A percentile compares a stretch with the other conserved stretches of the same genome.
Conservation (phyloP, 2,888 invertebrate species). For the Adelognathus sp. region DNA sequence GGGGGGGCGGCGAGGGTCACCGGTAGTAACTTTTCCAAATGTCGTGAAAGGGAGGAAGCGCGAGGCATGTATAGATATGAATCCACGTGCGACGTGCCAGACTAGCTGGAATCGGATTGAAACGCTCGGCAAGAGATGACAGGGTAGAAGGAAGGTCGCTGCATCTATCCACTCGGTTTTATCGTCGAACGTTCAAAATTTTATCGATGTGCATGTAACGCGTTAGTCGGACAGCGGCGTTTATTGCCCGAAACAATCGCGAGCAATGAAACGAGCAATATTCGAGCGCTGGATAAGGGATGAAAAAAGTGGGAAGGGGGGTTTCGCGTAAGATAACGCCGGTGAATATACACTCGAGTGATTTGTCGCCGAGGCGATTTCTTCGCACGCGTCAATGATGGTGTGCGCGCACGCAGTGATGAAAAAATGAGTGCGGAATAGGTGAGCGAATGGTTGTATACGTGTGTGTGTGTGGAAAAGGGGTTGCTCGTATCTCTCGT, state of each 20-base stretch:
- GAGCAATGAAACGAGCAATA: conserved; percentile 70
- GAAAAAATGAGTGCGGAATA: not conserved
- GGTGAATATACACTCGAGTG: conserved; percentile 60
- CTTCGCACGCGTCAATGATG: not conserved
- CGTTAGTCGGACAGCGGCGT: conserved; percentile 69
- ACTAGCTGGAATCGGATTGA: not conserved
- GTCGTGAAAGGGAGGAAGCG: not conserved
- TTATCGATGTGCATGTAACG: conserved; percentile 73
- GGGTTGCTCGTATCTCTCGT: conserved; percentile 33
- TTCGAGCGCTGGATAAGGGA: conserved; percentile 27
- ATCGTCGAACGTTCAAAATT: conserved; percentile 71
- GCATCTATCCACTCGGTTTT: conserved; percentile 57
- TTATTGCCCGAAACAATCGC: conserved; percentile 74
- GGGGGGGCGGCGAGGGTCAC: not conserved
- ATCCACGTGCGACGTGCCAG: not conserved
- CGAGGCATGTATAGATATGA: not conserved
- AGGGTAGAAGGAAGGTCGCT: not conserved
- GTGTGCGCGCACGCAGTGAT: not conserved
- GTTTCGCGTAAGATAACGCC: conserved; percentile 63
- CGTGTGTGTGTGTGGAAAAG: not conserved
- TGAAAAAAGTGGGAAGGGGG: not conserved
- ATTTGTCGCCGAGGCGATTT: conserved; percentile 63
- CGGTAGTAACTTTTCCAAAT: conserved; percentile 34
- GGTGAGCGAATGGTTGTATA: not conserved
- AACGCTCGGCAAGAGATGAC: no score